A percentile compares a stretch with the other conserved stretches of the same genome.
phyloP scores from a whole-genome alignment of 2,113 vertebrate genomes.

The Lathamus discolor region DNA sequence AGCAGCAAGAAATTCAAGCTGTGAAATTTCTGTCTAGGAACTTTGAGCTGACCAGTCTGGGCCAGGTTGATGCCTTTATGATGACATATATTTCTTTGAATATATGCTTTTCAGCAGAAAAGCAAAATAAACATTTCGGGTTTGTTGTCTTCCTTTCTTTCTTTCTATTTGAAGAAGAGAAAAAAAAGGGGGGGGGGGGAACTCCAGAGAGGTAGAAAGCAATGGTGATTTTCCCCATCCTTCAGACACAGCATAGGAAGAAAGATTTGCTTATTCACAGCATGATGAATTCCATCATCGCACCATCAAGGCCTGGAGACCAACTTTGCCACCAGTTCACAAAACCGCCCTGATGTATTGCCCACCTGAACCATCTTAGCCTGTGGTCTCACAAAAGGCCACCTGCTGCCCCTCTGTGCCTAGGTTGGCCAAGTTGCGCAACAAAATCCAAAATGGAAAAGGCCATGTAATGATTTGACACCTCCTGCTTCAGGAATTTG shows the following conservation, averaged over 20 bases:
- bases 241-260: background rate
- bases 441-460: background rate
- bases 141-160: background rate
- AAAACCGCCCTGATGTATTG: fast-evolving
- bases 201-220: background rate
- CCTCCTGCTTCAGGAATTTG: background rate
- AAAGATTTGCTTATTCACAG: background rate
- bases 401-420: background rate
- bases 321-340: background rate
- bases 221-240: background rate
- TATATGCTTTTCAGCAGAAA: background rate
- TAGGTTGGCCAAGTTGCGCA: background rate
- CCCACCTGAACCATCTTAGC: background rate
- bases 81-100: background rate
- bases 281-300: background rate
- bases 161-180: background rate
- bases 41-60: background rate
- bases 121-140: background rate
- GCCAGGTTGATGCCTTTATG: background rate
- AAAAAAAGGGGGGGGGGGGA: background rate
- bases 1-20: background rate
- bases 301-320: background rate
- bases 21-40: background rate
- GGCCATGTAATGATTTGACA: background rate
- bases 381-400: background rate